Conservation (phyloP, 2,113 vertebrate genomes). For the Xenopus laevis region DNA sequence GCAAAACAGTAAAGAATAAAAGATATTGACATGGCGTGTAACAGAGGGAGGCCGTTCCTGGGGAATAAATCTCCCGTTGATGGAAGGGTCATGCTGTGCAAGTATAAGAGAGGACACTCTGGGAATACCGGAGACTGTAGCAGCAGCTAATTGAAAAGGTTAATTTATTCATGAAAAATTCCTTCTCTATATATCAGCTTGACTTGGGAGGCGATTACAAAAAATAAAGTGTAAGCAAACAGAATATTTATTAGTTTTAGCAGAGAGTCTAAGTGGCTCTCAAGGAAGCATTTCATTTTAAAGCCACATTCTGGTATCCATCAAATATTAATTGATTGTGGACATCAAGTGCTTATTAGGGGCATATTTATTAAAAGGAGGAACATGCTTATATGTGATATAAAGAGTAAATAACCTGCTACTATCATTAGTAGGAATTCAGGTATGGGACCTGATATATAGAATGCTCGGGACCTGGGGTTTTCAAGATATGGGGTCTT, state of each 20-base stretch:
- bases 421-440: too few relatives aligned
- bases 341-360: too few relatives aligned
- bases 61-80: slow-evolving; percentile 19
- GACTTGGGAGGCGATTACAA: neutral
- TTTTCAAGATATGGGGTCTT: too few relatives aligned
- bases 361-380: too few relatives aligned
- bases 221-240: neutral
- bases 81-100: slow-evolving; percentile 33
- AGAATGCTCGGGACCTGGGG: too few relatives aligned
- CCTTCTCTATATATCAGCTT: slow-evolving; percentile 7
- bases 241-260: slow-evolving; percentile 18
- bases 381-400: too few relatives aligned
- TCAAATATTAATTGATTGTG: too few relatives aligned
- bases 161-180: slow-evolving; percentile 39
- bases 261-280: neutral
- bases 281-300: too few relatives aligned
- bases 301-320: too few relatives aligned
- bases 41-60: slow-evolving; percentile 14
- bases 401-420: too few relatives aligned
- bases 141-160: slow-evolving; percentile 40
- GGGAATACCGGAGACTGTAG: slow-evolving; percentile 23
- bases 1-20: slow-evolving; percentile 13
- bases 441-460: too few relatives aligned
- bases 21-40: neutral
- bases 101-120: slow-evolving; percentile 6